Conservation (phyloP, 2,888 invertebrate genomes). For the Lochmaea crataegi region DNA sequence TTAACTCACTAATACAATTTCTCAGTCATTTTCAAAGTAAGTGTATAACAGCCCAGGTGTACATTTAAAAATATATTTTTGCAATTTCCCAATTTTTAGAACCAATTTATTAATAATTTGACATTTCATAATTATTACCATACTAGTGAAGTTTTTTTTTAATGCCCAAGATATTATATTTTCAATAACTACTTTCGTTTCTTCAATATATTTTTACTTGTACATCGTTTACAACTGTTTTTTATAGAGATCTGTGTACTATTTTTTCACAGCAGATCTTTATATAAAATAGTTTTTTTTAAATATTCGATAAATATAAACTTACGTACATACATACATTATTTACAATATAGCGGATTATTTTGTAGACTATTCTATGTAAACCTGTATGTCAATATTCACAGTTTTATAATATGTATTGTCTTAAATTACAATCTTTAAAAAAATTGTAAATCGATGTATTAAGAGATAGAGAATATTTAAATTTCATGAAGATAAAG, state of each 20-base stretch:
- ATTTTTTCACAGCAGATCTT: background rate
- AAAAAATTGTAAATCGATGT: slow-evolving; percentile 42
- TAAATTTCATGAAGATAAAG: slow-evolving; percentile 20
- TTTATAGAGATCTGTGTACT: background rate
- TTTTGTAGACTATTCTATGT: slow-evolving; percentile 53
- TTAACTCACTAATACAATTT: slow-evolving; percentile 47
- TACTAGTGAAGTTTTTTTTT: no score
- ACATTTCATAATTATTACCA: no score
- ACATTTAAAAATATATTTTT: background rate
- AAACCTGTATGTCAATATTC: slow-evolving; percentile 58
- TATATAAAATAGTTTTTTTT: background rate
- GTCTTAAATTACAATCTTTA: slow-evolving; percentile 54
- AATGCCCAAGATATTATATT: no score
- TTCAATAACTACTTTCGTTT: background rate
- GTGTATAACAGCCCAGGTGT: background rate
- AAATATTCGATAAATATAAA: slow-evolving; percentile 4
- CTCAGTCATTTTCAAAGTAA: slow-evolving; percentile 43
- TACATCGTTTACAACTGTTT: background rate
- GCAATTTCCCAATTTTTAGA: background rate
- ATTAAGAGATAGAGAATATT: slow-evolving; percentile 28
- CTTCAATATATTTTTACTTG: background rate
- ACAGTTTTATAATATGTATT: slow-evolving; percentile 58
- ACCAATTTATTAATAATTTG: background rate
- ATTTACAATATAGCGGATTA: slow-evolving; percentile 40
- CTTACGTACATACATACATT: slow-evolving; percentile 30